phyloP scores from a whole-genome alignment of 2,797 vertebrate species.

The Tenualosa ilisha region DNA sequence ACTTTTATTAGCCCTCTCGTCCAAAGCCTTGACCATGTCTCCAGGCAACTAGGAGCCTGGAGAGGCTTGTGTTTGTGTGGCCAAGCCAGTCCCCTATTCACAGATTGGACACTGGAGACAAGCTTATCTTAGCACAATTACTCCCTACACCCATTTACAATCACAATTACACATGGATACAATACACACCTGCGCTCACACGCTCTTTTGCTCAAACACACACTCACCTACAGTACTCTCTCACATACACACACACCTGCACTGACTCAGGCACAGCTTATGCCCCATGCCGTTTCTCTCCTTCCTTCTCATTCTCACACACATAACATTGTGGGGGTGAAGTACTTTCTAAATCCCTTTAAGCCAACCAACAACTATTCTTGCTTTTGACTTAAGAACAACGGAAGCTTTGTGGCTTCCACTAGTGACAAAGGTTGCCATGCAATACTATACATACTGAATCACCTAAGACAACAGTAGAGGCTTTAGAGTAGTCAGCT shows the following conservation, averaged over 20 bases:
- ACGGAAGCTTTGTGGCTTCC: background rate
- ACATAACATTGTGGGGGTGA: background rate
- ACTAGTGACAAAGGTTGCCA: background rate
- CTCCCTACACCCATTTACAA: slow-evolving; percentile 26
- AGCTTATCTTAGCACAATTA: slow-evolving; percentile 61
- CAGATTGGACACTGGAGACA: slow-evolving; percentile 60
- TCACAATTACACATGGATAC: slow-evolving; percentile 32
- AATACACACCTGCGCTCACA: slow-evolving; percentile 18
- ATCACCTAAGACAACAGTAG: background rate
- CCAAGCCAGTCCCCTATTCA: slow-evolving; percentile 61
- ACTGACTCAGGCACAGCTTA: background rate
- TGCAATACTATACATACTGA: background rate
- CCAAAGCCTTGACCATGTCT: slow-evolving; percentile 71
- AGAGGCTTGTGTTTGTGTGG: slow-evolving; percentile 65
- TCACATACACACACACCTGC: slow-evolving; percentile 36
- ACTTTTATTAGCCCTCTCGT: slow-evolving; percentile 68
- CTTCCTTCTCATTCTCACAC: background rate
- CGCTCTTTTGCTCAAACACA: background rate
- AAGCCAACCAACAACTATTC: background rate
- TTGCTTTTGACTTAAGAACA: background rate
- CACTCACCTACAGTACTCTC: background rate
- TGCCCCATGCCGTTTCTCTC: no score
- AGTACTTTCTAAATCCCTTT: background rate
- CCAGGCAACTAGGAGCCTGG: slow-evolving; percentile 71
- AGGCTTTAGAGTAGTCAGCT: no score